A percentile compares a stretch with the other conserved stretches of the same genome.
These are phyloP conservation scores for Sylvia atricapilla DNA, from an alignment of 2,113 vertebrate species.

Conservation along the genomic window DNA sequence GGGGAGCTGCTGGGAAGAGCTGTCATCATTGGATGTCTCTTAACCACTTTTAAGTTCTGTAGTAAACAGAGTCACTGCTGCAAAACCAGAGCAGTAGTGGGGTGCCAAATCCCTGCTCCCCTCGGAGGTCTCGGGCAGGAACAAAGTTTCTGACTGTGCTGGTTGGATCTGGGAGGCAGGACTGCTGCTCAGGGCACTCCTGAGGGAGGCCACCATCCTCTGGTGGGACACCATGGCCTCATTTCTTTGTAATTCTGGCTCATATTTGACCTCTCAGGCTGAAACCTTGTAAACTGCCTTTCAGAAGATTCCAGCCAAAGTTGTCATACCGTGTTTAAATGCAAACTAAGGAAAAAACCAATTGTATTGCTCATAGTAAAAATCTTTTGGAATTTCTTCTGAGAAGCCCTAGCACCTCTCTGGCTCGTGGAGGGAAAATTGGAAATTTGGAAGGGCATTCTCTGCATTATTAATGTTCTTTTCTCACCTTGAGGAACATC, in stretches of 20 bases:
- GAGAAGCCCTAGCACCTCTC: neutral
- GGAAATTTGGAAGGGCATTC: neutral
- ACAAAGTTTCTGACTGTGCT: neutral
- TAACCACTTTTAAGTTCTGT: slow-evolving; percentile 3
- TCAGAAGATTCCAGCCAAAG: neutral
- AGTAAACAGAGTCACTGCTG: slow-evolving; percentile 8
- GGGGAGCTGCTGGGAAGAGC: slow-evolving; percentile 3
- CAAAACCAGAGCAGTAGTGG: neutral
- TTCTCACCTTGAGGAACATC: neutral
- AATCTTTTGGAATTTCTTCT: neutral
- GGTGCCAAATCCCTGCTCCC: neutral
- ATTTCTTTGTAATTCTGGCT: neutral
- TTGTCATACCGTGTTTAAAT: neutral
- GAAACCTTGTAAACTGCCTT: neutral
- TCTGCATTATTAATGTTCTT: neutral
- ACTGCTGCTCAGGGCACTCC: neutral
- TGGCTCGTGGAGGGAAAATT: neutral
- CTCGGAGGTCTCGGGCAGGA: neutral
- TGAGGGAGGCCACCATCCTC: neutral
- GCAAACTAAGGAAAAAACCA: neutral
- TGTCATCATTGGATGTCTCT: slow-evolving; percentile 11
- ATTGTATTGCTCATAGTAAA: neutral
- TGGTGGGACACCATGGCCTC: neutral
- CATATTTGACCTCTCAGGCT: neutral
- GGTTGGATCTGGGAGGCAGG: neutral